A percentile compares a stretch with the other conserved stretches of the same genome.
These are phyloP conservation scores for Watsonalla cultraria DNA, from an alignment of 2,888 invertebrate genomes.

Conservation along the genomic window DNA sequence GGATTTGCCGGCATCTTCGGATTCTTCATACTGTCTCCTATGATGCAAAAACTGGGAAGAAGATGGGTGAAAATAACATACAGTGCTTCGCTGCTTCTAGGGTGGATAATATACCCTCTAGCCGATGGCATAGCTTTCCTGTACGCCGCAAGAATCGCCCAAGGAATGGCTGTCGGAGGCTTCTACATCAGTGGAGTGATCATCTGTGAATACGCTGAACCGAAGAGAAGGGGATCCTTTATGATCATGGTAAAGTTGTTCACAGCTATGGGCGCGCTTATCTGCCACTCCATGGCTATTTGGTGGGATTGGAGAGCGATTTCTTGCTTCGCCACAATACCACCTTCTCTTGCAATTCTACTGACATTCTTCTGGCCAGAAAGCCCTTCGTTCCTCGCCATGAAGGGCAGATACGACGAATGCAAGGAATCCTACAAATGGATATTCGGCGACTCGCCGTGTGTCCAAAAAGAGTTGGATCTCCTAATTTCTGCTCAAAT, in stretches of 20 bases:
- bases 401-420: slow-evolving; percentile 35
- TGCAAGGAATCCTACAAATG: slow-evolving; percentile 32
- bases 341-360: slow-evolving; percentile 15
- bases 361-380: slow-evolving; percentile 38
- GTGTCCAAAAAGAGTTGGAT: slow-evolving; percentile 26
- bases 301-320: slow-evolving; percentile 38
- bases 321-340: slow-evolving; percentile 16
- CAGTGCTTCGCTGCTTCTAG: slow-evolving; percentile 18
- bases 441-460: slow-evolving; percentile 25
- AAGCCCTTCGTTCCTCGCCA: slow-evolving; percentile 37
- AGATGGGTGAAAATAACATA: slow-evolving; percentile 22
- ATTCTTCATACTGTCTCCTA: slow-evolving; percentile 27
- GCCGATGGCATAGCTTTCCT: slow-evolving; percentile 23
- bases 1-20: slow-evolving; percentile 35
- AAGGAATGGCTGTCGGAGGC: slow-evolving; percentile 32
- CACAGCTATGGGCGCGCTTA: slow-evolving; percentile 24
- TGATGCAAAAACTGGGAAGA: slow-evolving; percentile 36
- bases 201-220: slow-evolving; percentile 35
- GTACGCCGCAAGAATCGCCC: slow-evolving; percentile 29
- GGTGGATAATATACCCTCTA: slow-evolving; percentile 30
- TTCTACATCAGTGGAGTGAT: slow-evolving; percentile 29
- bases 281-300: slow-evolving; percentile 31
- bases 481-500: slow-evolving; percentile 22
- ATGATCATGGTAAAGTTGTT: slow-evolving; percentile 27
- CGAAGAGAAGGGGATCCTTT: slow-evolving; percentile 37